These are phyloP conservation scores for Polyommatus iphigenia DNA, from an alignment of 2,888 invertebrate genomes.

Conservation along the genomic window DNA sequence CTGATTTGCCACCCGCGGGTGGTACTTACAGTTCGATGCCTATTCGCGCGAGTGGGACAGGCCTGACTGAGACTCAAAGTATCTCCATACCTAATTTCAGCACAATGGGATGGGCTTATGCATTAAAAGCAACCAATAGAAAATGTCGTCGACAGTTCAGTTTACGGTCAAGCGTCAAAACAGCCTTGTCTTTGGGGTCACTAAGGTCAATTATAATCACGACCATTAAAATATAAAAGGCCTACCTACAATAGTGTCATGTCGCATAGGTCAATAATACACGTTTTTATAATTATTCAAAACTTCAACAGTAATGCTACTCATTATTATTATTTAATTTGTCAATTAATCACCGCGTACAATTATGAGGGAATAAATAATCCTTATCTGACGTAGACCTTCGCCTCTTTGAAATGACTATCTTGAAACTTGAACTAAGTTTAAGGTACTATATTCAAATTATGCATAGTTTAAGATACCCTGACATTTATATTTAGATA, in stretches of 20 bases:
- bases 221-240: background rate
- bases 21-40: too few species aligned
- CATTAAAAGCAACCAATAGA: too few species aligned
- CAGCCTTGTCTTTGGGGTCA: background rate
- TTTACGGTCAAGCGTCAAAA: too few species aligned
- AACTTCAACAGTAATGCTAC: background rate
- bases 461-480: too few species aligned
- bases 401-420: background rate
- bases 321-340: conserved; percentile 5
- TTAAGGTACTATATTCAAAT: background rate
- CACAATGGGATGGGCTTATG: too few species aligned
- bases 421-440: background rate
- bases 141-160: too few species aligned
- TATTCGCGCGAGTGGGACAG: too few species aligned
- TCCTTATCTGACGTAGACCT: conserved; percentile 3
- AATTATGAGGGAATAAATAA: conserved; percentile 15
- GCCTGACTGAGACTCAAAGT: too few species aligned
- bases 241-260: background rate
- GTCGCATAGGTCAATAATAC: background rate
- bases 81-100: too few species aligned
- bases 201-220: background rate
- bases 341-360: conserved; percentile 6
- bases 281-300: background rate
- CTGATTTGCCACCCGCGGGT: too few species aligned
- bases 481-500: background rate